Percentiles rank a stretch among this genome's conserved stretches.
Evolutionary conservation across 2,113 vertebrate species (phyloP).

Genomic region (Catagonus wagneri): DNA sequence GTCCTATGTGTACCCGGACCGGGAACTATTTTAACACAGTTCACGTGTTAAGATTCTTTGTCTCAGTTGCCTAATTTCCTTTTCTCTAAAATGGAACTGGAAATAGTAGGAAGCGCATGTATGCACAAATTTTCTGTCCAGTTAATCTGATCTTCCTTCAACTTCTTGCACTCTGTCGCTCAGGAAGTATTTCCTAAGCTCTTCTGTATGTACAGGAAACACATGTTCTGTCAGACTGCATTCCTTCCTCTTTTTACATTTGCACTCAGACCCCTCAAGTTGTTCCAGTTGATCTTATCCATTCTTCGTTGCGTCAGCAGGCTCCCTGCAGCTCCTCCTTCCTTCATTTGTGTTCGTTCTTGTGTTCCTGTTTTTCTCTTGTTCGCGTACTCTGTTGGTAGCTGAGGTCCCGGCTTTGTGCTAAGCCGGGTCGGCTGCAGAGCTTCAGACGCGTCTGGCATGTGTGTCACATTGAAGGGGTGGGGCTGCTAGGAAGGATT

Average conservation of each 20-base stretch:
- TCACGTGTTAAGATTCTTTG: background rate
- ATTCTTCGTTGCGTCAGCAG: background rate
- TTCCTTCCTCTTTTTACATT: constrained; percentile 24
- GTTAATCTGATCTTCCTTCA: background rate
- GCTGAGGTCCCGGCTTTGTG: background rate
- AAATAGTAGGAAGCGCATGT: background rate
- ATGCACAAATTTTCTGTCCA: background rate
- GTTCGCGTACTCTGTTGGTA: background rate
- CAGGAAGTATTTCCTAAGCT: constrained; percentile 33
- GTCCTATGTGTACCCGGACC: background rate
- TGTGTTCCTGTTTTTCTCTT: background rate
- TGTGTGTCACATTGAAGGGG: background rate
- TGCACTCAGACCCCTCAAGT: background rate
- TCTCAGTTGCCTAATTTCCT: constrained; percentile 42
- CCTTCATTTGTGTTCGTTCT: background rate
- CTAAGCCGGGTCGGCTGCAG: background rate
- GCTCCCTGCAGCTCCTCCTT: background rate
- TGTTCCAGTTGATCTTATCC: background rate
- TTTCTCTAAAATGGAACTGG: constrained; percentile 52
- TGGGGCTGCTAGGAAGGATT: background rate
- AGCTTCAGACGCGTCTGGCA: background rate
- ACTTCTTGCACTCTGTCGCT: background rate
- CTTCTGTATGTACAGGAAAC: background rate
- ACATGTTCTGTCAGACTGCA: background rate
- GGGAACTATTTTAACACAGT: background rate